Evolutionary conservation across 2,113 vertebrate species (phyloP), one percentile per base, ranked within the genome.

Genomic region (Pachycephala philippinensis): DNA sequence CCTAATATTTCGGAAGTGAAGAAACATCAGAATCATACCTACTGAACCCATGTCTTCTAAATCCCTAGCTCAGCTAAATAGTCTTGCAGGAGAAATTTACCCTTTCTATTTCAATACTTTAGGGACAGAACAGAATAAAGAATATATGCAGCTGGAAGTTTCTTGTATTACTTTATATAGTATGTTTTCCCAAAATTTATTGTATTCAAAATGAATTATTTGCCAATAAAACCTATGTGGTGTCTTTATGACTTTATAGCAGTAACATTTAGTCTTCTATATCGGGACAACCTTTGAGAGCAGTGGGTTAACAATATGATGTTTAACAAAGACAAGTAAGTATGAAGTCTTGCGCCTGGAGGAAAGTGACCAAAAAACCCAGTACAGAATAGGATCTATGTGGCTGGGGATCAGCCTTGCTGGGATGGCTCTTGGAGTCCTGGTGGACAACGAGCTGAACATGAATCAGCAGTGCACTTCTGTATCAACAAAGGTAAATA

Each of bases 391-490:
- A 47, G 13, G 11, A 59, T 50, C 11, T 10, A 5, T 57, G 24
- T 52, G 52, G 3, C 15, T 66, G n/a, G 11, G 27, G 13, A 87
- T 13, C 20, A 75, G 17, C 35, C 17, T 65, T 37, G 44, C 45
- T 70, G 35, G 52, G 17, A 18, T 15, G 9, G 26, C 30, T 35
- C 15, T 37, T 13, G 28, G 35, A 14, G 6, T 56, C 15, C 30
- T 75, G 42, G 18, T 7, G 8, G 19, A 16, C 19, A 64, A 4
- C 10, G n/a, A n/a, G 23, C 7, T 78, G 39, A 54, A 69, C 11
- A 45, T 0, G 1, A 33, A 28, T 20, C 39, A 87, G 23, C 31
- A 39, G 13, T 13, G 27, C 1, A 2, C 21, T 71, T 13, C 30
- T 49, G 6, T 44, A 21, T 31, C 49, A 40, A 8, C 11, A 69